phyloP scores from a whole-genome alignment of 1,140 invertebrate genomes.

The Dendrolimus kikuchii region DNA sequence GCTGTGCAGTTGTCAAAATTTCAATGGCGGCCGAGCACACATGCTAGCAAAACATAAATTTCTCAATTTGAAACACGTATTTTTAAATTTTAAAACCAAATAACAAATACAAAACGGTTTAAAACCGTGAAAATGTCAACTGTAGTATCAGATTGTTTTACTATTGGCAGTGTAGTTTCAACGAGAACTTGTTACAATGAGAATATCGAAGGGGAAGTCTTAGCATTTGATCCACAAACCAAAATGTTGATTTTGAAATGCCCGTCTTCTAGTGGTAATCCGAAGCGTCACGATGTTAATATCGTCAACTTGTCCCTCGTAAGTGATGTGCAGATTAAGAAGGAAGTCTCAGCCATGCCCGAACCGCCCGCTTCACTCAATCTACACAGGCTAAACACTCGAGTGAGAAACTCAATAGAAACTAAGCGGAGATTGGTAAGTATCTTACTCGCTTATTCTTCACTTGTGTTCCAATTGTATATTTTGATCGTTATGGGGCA shows the following conservation, averaged over 20 bases:
- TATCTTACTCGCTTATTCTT: constrained; percentile 10
- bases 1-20: constrained; percentile 25
- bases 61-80: not conserved
- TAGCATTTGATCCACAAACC: constrained; percentile 92
- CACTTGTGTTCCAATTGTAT: no score
- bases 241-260: constrained; percentile 90
- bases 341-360: constrained; percentile 79
- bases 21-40: constrained; percentile 40
- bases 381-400: constrained; percentile 86
- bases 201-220: constrained; percentile 92
- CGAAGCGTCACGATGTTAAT: constrained; percentile 87
- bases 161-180: constrained; percentile 90
- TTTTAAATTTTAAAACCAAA: not conserved
- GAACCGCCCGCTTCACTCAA: constrained; percentile 87
- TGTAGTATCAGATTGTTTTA: constrained; percentile 90
- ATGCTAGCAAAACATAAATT: constrained; percentile 20
- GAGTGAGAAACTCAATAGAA: constrained; percentile 89
- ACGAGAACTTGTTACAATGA: constrained; percentile 92
- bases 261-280: constrained; percentile 62
- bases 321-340: constrained; percentile 91
- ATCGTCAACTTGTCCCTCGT: constrained; percentile 92
- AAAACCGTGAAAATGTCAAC: constrained; percentile 52
- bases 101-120: constrained; percentile 14
- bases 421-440: constrained; percentile 86
- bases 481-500: no score